Base-by-base conservation (phyloP, 2,113 vertebrate genomes). In the Gobiocypris rarus region DNA sequence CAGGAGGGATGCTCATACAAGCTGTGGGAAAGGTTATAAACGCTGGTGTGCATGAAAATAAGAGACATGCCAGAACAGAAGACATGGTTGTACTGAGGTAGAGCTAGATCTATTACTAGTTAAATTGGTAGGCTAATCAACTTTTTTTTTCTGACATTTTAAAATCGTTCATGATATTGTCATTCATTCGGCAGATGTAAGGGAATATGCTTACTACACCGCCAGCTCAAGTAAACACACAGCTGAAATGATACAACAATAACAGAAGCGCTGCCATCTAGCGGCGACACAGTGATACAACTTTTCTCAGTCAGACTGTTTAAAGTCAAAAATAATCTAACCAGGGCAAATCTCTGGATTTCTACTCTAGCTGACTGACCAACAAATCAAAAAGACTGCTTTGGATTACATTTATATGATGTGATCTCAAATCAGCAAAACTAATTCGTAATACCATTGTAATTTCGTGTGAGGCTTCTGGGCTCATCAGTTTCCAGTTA, bases 1-100 rank as follows among this genome's bases (percentile, higher is more conserved):
- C 91, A 91, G 90, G 90, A 90, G 82, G 73, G 86, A 83, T 74
- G 80, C 80, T 71, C 52, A 71, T 52, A 58, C 41, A 80, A 80
- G 69, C 28, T 11, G 24, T 45, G 61, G 75, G 48, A 86, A 87
- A 85, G 81, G 86, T 85, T 85, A 75, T 54, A 85, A 31, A 80
- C 31, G 52, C 58, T n/a, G 82, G 48, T 52, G 43, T 84, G 76
- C 65, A 85, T 80, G 43, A 22, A 63, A 85, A 79, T 84, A 56
- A 79, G 58, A 61, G 22, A 28, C 8, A 9, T 6, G 26, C 52
- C 9, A 22, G 17, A 34, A 2, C 9, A 22, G 17, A 34, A 2
- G 28, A 56, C 19, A 1, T 15, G 28, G 2, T n/a, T 41, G 28
- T 13, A 41, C 22, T 41, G 4, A 17, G 2, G 34, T 19, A 59